phyloP scores from a whole-genome alignment of 2,888 invertebrate genomes.

The Phorcus lineatus region DNA sequence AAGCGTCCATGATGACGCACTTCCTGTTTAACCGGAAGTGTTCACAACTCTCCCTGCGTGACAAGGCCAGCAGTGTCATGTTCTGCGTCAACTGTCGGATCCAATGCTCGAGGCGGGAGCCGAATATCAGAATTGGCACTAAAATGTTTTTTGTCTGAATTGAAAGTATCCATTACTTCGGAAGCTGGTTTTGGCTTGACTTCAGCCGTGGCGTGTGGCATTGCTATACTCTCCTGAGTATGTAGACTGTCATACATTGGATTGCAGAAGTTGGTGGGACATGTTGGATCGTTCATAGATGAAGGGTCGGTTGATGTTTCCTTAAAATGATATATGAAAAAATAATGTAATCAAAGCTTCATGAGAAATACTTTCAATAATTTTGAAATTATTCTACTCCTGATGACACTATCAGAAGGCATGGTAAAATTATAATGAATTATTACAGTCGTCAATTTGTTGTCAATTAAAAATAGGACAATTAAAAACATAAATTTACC shows the following conservation, averaged over 20 bases:
- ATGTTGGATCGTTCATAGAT: conserved; percentile 25
- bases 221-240: conserved; percentile 24
- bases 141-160: conserved; percentile 9
- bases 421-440: too few species aligned
- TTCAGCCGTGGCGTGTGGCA: neutral
- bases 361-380: neutral
- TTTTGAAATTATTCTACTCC: too few species aligned
- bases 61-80: conserved; percentile 49
- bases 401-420: too few species aligned
- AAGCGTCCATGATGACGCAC: too few species aligned
- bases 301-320: conserved; percentile 17
- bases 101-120: conserved; percentile 32
- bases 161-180: conserved; percentile 1
- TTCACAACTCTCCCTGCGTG: conserved; percentile 26
- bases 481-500: too few species aligned
- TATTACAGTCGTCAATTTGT: too few species aligned
- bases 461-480: too few species aligned
- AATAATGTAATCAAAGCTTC: too few species aligned
- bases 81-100: conserved; percentile 49
- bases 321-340: neutral
- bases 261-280: conserved; percentile 66
- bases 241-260: conserved; percentile 66
- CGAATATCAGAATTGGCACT: conserved; percentile 18
- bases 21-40: too few species aligned
- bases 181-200: neutral